Evolutionary conservation across 2,888 invertebrate species (phyloP).

Genomic region (Druceiella hillmani): DNA sequence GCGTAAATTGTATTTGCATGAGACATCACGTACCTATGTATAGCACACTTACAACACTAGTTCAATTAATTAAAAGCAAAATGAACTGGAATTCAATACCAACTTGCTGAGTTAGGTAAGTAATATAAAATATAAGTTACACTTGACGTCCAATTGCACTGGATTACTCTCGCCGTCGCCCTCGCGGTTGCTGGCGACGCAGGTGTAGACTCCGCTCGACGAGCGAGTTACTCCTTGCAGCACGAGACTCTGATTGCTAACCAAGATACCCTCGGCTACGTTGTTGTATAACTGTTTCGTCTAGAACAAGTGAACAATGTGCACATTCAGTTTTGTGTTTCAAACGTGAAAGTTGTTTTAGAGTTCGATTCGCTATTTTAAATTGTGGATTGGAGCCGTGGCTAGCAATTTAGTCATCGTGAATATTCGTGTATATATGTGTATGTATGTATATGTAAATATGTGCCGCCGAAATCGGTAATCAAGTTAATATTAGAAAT

Average conservation of each 20-base stretch:
- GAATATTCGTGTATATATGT: conserved; percentile 13
- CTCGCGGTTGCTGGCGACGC: conserved; percentile 81
- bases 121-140: too few species aligned
- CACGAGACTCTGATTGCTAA: conserved; percentile 87
- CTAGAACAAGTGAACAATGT: conserved; percentile 39
- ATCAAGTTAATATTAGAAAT: too few species aligned
- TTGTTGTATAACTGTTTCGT: conserved; percentile 74
- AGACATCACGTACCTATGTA: too few species aligned
- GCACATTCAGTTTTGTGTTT: not conserved
- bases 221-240: conserved; percentile 75
- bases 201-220: conserved; percentile 78
- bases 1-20: too few species aligned
- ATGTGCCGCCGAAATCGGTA: too few species aligned
- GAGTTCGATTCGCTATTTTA: too few species aligned
- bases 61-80: too few species aligned
- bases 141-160: conserved; percentile 74
- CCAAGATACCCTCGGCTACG: conserved; percentile 71
- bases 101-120: too few species aligned
- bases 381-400: too few species aligned
- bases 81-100: too few species aligned
- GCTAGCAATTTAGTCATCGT: conserved; percentile 9
- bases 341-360: too few species aligned
- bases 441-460: conserved; percentile 13
- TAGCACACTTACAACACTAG: too few species aligned
- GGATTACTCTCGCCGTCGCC: conserved; percentile 86